Evolutionary conservation across 2,888 invertebrate species (phyloP), one percentile per base, ranked within the genome.

Genomic region (Leucozona laternaria): DNA sequence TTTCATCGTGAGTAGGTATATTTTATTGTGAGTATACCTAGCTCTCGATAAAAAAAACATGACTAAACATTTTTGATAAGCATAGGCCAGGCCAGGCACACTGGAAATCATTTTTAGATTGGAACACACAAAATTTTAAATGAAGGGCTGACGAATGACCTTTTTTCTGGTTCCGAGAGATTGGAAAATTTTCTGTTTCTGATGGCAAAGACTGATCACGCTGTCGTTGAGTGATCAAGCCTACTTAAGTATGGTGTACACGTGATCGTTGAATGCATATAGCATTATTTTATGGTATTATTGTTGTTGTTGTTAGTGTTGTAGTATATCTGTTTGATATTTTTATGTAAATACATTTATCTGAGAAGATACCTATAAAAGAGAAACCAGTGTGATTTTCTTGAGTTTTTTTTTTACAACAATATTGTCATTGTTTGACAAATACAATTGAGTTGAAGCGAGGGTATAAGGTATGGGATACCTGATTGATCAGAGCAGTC

Each of bases 121-220:
- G 68, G 66, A 81, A 60, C 68, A 57, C 55, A 68, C 34, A 73
- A 81, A 77, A 72, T 48, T 37, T 45, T n/a, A n/a, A 50, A 50
- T 70, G 85, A 85, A 85, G 85, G 85, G 85, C 80, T 78, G 85
- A 85, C 85, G n/a, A n/a, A n/a, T n/a, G n/a, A n/a, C 77, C 81
- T 85, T 85, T 85, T 76, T 58, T 43, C 55, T 15, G 28, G 17
- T 60, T 75, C 25, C 55, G 15, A 45, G 70, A 79, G 83, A 84
- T 84, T 75, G 85, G 80, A 80, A 85, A 85, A 80, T 73, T 78
- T 79, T 76, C 31, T 48, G 66, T 4, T 79, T 76, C 31, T 48
- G 66, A 4, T 68, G 68, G 53, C n/a, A 53, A 37, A 53, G 72
- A 48, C 43, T 28, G 73, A 80, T 80, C 85, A 85, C 85, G 85